A percentile compares a stretch with the other conserved stretches of the same genome.
Evolutionary conservation across 2,888 invertebrate species (phyloP).

Genomic region (Venusia cambrica): DNA sequence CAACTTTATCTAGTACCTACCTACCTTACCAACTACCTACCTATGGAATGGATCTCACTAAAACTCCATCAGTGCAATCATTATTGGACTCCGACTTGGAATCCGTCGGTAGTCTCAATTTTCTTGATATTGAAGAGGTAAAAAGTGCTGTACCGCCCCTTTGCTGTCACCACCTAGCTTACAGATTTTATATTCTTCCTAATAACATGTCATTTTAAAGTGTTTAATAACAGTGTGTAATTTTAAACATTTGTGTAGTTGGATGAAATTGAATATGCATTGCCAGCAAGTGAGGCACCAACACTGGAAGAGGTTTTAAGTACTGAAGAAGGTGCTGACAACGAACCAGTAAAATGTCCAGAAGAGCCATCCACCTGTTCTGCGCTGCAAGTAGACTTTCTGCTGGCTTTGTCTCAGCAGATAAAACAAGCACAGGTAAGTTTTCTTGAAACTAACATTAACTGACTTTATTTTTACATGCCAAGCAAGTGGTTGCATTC

Average conservation of each 20-base stretch:
- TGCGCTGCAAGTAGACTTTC: constrained; percentile 76
- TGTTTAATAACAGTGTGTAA: too few species aligned
- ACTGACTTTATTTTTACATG: too few species aligned
- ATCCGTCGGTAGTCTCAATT: constrained; percentile 85
- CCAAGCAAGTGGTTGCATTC: too few species aligned
- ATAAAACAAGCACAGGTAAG: constrained; percentile 90
- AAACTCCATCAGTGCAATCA: constrained; percentile 78
- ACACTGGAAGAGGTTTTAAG: constrained; percentile 65
- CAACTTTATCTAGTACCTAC: not conserved
- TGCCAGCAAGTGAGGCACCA: constrained; percentile 70
- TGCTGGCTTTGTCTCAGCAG: constrained; percentile 95
- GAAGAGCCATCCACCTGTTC: constrained; percentile 62
- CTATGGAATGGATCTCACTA: constrained; percentile 63
- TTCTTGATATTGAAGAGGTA: constrained; percentile 87
- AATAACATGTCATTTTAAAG: too few species aligned
- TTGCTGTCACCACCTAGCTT: too few species aligned
- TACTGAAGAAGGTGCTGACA: constrained; percentile 44
- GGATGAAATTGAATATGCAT: constrained; percentile 73
- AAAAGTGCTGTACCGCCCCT: constrained; percentile 28
- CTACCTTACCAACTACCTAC: not conserved
- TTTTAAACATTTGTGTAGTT: constrained; percentile 44
- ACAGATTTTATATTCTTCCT: not conserved
- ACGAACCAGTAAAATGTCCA: constrained; percentile 34
- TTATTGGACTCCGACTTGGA: constrained; percentile 83
- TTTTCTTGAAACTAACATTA: too few species aligned